Evolutionary conservation across 1,140 invertebrate genomes (phyloP), one percentile per base, ranked within the genome.

Genomic region (Camponotus floridanus): DNA sequence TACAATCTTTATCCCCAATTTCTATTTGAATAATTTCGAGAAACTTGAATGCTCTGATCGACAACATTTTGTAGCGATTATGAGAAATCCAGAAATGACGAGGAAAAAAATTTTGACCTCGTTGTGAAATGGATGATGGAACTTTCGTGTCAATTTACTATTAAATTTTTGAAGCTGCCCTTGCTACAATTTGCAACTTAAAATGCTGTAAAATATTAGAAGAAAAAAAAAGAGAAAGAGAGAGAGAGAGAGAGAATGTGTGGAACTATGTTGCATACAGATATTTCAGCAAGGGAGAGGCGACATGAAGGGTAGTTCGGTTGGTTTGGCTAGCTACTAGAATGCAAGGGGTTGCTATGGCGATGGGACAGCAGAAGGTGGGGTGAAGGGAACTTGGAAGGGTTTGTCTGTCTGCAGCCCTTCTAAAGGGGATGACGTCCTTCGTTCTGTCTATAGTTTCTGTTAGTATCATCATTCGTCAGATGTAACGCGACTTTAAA

Each of bases 281-380:
- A 88, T 90, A 87, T 57, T 80, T 62, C 62, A 89, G 61, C 45
- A 78, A 68, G 81, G 65, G 79, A 57, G 67, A 45, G 31, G 67
- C 61, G 13, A 36, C 11, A 73, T 11, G 55, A 61, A 15, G 76
- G 76, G 67, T 33, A 86, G 62, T 74, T 89, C 85, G 89, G 88
- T 90, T 86, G 89, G 88, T 90, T 91, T 87, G 91, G 87, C 59
- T 88, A 76, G 84, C 86, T 89, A 87, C 89, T 88, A 51, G 80
- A 85, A 88, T 90, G 83, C 84, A 74, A 89, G 93, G 93, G 92
- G 93, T 94, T 94, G 93, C 93, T 93, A 94, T 94, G 92, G 84
- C 90, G 87, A 94, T 93, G 85, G 79, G 55, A 84, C 86, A 74
- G 81, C 76, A 64, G 62, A 42, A 79, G 80, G 68, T 73, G 79